Evolutionary conservation across 2,113 vertebrate species (phyloP).

Genomic region (Myrmecobius fasciatus): DNA sequence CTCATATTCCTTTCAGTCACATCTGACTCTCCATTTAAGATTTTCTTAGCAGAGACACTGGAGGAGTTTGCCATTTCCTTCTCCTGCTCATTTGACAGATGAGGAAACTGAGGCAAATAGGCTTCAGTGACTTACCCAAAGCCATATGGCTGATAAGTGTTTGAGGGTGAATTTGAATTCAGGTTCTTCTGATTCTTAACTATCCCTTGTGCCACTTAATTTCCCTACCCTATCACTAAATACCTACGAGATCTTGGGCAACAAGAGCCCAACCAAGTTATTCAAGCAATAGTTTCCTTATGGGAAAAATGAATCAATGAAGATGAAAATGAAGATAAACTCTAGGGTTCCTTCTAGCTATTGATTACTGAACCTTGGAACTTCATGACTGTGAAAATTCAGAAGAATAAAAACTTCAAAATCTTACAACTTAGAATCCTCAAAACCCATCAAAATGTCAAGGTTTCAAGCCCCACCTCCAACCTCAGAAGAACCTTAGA

Average conservation of each 20-base stretch:
- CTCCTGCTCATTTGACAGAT: background rate
- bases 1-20: background rate
- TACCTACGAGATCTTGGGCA: background rate
- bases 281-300: no score
- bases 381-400: background rate
- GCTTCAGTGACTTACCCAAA: background rate
- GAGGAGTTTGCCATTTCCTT: no score
- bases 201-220: background rate
- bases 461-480: background rate
- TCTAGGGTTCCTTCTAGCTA: no score
- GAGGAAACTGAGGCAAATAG: background rate
- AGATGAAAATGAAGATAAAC: no score
- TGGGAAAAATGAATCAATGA: no score
- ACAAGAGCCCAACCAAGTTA: no score
- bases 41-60: background rate
- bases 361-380: background rate
- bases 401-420: background rate
- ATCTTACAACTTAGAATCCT: background rate
- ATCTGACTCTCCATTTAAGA: background rate
- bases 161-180: background rate
- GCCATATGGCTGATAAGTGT: background rate
- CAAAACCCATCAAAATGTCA: background rate
- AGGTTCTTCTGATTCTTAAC: no score
- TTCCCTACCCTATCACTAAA: background rate
- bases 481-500: background rate